phyloP scores from a whole-genome alignment of 2,888 invertebrate genomes.

The Cataglyphis albicans region DNA sequence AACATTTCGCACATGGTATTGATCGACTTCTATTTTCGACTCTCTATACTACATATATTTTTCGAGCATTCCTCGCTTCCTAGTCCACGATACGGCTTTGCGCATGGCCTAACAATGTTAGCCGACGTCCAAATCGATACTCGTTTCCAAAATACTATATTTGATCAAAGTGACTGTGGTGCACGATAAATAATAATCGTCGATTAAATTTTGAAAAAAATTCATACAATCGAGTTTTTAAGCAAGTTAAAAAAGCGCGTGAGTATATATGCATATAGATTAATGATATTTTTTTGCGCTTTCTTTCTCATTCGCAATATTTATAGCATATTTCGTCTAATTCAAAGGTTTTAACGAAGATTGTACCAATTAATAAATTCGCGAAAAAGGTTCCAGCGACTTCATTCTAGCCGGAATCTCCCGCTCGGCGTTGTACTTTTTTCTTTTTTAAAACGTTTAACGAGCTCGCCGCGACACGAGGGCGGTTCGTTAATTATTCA shows the following conservation, averaged over 20 bases:
- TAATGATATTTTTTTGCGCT: background rate
- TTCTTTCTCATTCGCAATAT: background rate
- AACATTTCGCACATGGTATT: slow-evolving; percentile 39
- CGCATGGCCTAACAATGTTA: slow-evolving; percentile 41
- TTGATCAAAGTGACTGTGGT: background rate
- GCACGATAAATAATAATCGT: background rate
- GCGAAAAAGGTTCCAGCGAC: background rate
- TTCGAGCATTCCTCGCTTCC: slow-evolving; percentile 34
- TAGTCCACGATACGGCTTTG: slow-evolving; percentile 5
- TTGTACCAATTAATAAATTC: background rate
- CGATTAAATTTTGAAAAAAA: background rate
- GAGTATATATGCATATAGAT: background rate
- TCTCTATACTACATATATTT: slow-evolving; percentile 23
- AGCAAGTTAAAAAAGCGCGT: background rate
- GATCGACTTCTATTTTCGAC: slow-evolving; percentile 50
- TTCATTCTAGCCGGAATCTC: background rate
- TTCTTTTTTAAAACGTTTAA: slow-evolving; percentile 71
- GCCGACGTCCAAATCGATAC: slow-evolving; percentile 32
- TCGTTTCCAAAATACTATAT: slow-evolving; percentile 13
- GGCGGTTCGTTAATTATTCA: slow-evolving; percentile 73
- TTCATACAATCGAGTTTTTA: background rate
- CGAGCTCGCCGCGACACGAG: slow-evolving; percentile 64
- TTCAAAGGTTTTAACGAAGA: background rate
- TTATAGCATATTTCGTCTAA: background rate
- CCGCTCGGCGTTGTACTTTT: slow-evolving; percentile 44